Evolutionary conservation across 1,140 invertebrate species (phyloP).

Genomic region (Cataglyphis hispanica): DNA sequence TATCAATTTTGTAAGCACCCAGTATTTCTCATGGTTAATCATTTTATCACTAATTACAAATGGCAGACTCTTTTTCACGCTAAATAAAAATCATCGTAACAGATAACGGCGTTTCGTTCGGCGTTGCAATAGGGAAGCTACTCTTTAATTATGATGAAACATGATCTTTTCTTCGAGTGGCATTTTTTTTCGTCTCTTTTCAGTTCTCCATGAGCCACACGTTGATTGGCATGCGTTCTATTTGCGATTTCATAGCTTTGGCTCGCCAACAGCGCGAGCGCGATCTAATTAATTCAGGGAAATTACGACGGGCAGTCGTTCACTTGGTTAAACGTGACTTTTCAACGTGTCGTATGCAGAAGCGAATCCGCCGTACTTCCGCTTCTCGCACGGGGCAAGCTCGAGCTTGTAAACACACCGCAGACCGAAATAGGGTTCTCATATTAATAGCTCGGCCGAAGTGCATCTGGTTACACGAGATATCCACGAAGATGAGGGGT

Average conservation of each 20-base stretch:
- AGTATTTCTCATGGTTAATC: background rate
- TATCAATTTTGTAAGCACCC: conserved; percentile 7
- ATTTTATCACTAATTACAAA: background rate
- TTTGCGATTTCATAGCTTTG: conserved; percentile 2
- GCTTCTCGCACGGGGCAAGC: conserved; percentile 55
- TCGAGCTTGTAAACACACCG: conserved; percentile 70
- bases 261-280: background rate
- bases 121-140: background rate
- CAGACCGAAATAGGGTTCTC: conserved; percentile 67
- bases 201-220: background rate
- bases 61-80: background rate
- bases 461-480: conserved; percentile 67
- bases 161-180: conserved; percentile 20
- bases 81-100: background rate
- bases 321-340: conserved; percentile 50
- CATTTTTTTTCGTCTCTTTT: background rate
- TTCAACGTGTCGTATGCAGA: conserved; percentile 37
- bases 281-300: conserved; percentile 54
- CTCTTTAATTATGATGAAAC: background rate
- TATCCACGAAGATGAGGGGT: conserved; percentile 24
- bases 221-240: conserved; percentile 6
- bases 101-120: background rate
- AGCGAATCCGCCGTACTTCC: conserved; percentile 65
- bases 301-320: conserved; percentile 38
- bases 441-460: conserved; percentile 73